These are phyloP conservation scores for Morus bassanus DNA, from an alignment of 2,797 vertebrate genomes.

Conservation along the genomic window DNA sequence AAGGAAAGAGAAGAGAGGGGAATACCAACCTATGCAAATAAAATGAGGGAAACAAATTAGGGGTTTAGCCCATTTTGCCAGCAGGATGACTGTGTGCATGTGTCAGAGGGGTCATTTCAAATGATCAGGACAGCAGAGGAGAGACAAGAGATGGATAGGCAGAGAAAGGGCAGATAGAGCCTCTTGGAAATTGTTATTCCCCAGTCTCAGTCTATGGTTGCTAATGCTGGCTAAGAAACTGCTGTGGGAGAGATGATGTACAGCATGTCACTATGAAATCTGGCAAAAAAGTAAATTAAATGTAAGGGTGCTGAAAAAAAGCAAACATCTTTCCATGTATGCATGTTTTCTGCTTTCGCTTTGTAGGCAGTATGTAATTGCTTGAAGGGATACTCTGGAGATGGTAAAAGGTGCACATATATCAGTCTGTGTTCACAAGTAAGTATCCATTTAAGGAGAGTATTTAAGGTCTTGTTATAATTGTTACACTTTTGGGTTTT, in stretches of 20 bases:
- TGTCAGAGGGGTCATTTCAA: not conserved
- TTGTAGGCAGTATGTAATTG: slow-evolving; percentile 86
- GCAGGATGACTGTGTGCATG: not conserved
- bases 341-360: not conserved
- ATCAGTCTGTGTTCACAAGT: slow-evolving; percentile 84
- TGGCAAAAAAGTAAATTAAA: not conserved
- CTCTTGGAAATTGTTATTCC: not conserved
- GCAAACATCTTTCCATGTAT: not conserved
- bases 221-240: not conserved
- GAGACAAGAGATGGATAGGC: not conserved
- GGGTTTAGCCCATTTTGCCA: not conserved
- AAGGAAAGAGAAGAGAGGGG: not conserved
- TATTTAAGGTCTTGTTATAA: not conserved
- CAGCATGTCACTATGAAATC: not conserved
- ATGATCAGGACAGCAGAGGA: not conserved
- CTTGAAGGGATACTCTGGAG: slow-evolving; percentile 77
- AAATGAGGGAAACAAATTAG: not conserved
- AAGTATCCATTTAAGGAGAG: not conserved
- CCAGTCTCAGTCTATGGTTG: not conserved
- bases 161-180: not conserved
- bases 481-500: not conserved
- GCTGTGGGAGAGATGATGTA: not conserved
- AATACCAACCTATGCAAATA: not conserved
- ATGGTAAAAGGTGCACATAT: slow-evolving; percentile 81
- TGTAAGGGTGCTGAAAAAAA: not conserved